These are phyloP conservation scores for Netelia inedita DNA, from an alignment of 2,888 invertebrate species.

Conservation along the genomic window DNA sequence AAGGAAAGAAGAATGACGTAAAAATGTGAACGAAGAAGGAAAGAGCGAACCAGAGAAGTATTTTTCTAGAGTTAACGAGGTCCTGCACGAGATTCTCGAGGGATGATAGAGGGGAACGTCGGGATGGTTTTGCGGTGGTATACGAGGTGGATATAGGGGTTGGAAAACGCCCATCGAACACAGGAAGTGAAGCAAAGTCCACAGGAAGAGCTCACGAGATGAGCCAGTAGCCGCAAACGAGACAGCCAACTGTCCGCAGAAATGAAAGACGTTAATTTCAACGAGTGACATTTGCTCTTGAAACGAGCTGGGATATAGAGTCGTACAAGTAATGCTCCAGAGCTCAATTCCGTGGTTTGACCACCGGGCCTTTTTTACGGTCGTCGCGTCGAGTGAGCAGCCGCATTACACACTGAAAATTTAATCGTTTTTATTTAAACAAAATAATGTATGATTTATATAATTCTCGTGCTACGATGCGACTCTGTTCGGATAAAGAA, in stretches of 20 bases:
- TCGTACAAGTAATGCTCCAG: constrained; percentile 34
- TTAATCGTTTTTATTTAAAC: background rate
- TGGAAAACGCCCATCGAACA: constrained; percentile 40
- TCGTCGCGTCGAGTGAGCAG: constrained; percentile 30
- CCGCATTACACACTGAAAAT: background rate
- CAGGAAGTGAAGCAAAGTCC: constrained; percentile 5
- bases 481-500: too few species aligned
- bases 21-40: constrained; percentile 10
- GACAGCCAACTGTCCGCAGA: constrained; percentile 67
- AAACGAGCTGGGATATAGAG: constrained; percentile 25
- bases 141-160: constrained; percentile 9
- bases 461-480: too few species aligned
- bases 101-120: constrained; percentile 23
- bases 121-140: background rate
- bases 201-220: constrained; percentile 59
- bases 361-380: constrained; percentile 54
- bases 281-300: constrained; percentile 63
- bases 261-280: constrained; percentile 70
- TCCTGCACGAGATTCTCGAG: constrained; percentile 47
- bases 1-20: constrained; percentile 33
- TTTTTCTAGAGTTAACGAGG: constrained; percentile 66
- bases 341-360: constrained; percentile 47
- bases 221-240: constrained; percentile 68
- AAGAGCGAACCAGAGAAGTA: constrained; percentile 27
- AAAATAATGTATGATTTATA: background rate